Base-by-base conservation (phyloP, 1,140 invertebrate species). In the Tribolium madens region DNA sequence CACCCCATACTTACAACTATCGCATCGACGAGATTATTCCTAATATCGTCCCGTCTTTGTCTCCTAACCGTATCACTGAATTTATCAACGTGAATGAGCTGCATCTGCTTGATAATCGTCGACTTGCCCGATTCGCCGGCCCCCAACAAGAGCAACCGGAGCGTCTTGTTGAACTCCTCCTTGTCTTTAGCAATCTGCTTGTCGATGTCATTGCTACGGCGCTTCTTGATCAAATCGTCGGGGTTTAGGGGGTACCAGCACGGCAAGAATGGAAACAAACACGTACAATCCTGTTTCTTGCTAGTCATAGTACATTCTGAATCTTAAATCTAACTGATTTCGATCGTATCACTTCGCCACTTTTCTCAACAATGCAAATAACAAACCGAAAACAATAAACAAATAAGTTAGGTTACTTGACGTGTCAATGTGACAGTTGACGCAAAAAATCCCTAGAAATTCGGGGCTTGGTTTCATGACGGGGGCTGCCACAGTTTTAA, bases 91-190 rank as follows among this genome's bases (percentile, higher is more conserved):
- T 87, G 97, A 92, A 88, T 97, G 96, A 85, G 98, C 90, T 83
- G 91, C 89, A 85, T 98, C 94, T 83, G 97, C 26, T 77, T 77
- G 81, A 99, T 97, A 87, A 99, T 98, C 79, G 98, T 99, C 84
- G 96, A 98, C 89, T 99, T 99, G 82, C 98, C 98, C 46, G 97
- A 98, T 89, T 98, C 96, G 84, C 96, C 96, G 84, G 96, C 96
- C 83, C 96, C 97, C 86, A 98, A 90, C 83, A 77, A 52, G n/a
- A 77, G 17, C 26, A 77, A 26, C 2, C 77, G 36, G 69, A 73
- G 52, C 3, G 68, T 71, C 15, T 72, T 60, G 18, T 60, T 36
- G 17, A 75, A 78, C 21, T 71, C 75, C 31, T 76, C 46, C 9
- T 73, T 70, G 10, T 76, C 76, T 42, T 64, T 53, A 10, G 50